A percentile compares a stretch with the other conserved stretches of the same genome.
These are phyloP conservation scores for Archegozetes longisetosus DNA, from an alignment of 1,140 invertebrate species.

Conservation along the genomic window DNA sequence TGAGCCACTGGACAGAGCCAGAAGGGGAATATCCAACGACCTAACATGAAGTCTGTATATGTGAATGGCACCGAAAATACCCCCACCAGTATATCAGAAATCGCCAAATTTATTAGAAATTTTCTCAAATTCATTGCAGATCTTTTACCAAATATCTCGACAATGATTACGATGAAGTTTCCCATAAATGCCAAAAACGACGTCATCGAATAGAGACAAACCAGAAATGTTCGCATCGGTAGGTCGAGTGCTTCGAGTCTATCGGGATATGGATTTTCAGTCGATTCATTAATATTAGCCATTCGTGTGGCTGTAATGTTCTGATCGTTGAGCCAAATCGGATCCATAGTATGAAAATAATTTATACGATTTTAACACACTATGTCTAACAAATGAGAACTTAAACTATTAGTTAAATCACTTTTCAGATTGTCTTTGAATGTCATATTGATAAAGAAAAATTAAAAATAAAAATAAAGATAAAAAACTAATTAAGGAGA, in stretches of 20 bases:
- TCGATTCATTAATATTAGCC: background rate
- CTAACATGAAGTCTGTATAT: constrained; percentile 32
- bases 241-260: constrained; percentile 17
- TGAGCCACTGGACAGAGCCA: constrained; percentile 30
- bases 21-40: constrained; percentile 30
- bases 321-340: constrained; percentile 3
- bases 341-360: constrained; percentile 3
- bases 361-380: background rate
- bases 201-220: constrained; percentile 28
- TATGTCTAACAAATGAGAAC: background rate
- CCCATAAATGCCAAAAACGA: constrained; percentile 27
- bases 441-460: no score
- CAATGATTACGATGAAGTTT: constrained; percentile 29
- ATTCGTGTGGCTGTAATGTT: background rate
- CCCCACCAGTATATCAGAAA: constrained; percentile 32
- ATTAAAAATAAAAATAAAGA: no score
- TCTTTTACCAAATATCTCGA: constrained; percentile 27
- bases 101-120: constrained; percentile 32
- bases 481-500: no score
- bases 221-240: constrained; percentile 25
- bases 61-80: constrained; percentile 34
- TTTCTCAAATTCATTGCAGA: constrained; percentile 27
- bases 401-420: background rate
- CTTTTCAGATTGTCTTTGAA: background rate
- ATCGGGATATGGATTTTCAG: background rate